phyloP scores from a whole-genome alignment of 2,113 vertebrate species.

The Micromys minutus region DNA sequence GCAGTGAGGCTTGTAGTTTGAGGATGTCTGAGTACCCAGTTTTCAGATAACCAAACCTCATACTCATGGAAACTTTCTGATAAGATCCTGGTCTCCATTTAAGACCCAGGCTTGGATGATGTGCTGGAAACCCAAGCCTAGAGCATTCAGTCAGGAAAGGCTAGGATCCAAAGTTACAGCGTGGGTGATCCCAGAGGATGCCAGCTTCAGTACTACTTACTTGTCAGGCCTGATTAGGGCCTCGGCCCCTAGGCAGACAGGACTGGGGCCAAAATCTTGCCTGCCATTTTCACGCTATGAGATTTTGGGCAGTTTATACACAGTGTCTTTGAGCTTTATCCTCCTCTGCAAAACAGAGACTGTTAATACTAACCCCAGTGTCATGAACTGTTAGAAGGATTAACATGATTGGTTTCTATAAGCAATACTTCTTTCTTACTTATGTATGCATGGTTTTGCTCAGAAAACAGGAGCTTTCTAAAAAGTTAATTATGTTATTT shows the following conservation, averaged over 20 bases:
- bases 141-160: not conserved
- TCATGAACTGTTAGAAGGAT: constrained; percentile 4
- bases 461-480: not conserved
- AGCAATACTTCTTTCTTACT: not conserved
- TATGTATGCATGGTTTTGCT: not conserved
- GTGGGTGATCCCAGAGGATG: too few species aligned
- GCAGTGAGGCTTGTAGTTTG: not conserved
- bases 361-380: not conserved
- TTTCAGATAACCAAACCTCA: not conserved
- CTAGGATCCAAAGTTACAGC: not conserved
- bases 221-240: too few species aligned
- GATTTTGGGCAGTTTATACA: not conserved
- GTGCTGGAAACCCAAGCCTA: not conserved
- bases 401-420: not conserved
- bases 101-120: not conserved
- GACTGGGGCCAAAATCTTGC: not conserved
- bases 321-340: not conserved
- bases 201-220: accelerated
- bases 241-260: not conserved
- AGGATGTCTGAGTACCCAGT: not conserved
- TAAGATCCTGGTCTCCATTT: not conserved
- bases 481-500: too few species aligned
- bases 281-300: not conserved
- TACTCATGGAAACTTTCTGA: not conserved
- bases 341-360: not conserved